Conservation (phyloP, 2,113 vertebrate species). For the Ibidorhyncha struthersii region DNA sequence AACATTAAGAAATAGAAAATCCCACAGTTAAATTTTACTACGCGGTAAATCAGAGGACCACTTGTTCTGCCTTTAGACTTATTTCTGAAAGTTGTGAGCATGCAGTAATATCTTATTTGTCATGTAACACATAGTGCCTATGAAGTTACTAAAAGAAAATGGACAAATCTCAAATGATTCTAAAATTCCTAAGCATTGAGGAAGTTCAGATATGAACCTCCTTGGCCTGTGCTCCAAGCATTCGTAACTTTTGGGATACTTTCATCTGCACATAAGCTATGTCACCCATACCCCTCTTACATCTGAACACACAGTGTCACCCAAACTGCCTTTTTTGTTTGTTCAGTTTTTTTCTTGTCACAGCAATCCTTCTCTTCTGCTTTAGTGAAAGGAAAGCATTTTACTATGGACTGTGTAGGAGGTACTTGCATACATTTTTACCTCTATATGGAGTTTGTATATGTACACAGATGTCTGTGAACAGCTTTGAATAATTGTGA, state of each 20-base stretch:
- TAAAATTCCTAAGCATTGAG: background rate
- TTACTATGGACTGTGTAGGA: background rate
- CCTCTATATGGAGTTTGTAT: background rate
- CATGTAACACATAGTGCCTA: too few species aligned
- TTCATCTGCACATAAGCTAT: background rate
- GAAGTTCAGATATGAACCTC: background rate
- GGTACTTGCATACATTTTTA: background rate
- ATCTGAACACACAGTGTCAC: background rate
- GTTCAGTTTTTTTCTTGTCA: background rate
- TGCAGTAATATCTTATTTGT: background rate
- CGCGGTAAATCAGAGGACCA: background rate
- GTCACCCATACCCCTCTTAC: background rate
- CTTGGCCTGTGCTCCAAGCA: background rate
- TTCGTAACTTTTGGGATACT: background rate
- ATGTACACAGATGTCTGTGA: background rate
- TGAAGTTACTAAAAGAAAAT: background rate
- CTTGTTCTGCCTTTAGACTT: background rate
- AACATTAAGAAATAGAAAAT: background rate
- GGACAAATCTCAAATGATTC: background rate
- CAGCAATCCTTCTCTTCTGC: background rate
- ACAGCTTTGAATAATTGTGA: background rate
- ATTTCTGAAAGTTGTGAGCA: background rate
- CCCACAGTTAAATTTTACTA: background rate
- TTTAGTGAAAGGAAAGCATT: background rate
- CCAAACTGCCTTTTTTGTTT: background rate